A percentile compares a stretch with the other conserved stretches of the same genome.
Conservation (phyloP, 2,888 invertebrate genomes). For the Entomobrya proxima region DNA sequence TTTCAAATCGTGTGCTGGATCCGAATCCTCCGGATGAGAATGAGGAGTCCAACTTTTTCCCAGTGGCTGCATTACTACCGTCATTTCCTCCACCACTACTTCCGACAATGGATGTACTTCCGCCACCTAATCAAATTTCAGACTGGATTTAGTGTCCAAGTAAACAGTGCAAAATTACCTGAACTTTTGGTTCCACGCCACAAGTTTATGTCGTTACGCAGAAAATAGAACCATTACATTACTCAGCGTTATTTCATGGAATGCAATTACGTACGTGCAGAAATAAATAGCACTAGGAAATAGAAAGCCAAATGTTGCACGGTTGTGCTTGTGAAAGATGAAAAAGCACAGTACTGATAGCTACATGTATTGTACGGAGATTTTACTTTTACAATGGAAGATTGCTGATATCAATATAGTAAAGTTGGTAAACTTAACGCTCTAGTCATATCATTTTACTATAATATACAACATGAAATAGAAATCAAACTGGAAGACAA, state of each 20-base stretch:
- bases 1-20: constrained; percentile 32
- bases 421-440: no score
- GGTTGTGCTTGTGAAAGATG: background rate
- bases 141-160: constrained; percentile 29
- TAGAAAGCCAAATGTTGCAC: background rate
- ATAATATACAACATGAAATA: no score
- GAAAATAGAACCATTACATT: background rate
- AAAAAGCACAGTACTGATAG: background rate
- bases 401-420: no score
- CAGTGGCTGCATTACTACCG: constrained; percentile 14
- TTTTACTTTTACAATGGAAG: no score
- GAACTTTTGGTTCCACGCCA: constrained; percentile 13
- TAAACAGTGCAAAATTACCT: constrained; percentile 10
- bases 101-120: constrained; percentile 48
- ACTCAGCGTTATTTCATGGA: background rate
- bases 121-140: constrained; percentile 65
- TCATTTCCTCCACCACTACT: constrained; percentile 38
- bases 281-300: background rate
- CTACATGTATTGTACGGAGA: no score
- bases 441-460: no score
- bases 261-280: background rate
- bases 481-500: no score
- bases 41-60: constrained; percentile 46
- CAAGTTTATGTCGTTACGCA: background rate
- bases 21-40: constrained; percentile 1